Evolutionary conservation across 2,113 vertebrate species (phyloP).

Genomic region (Leuciscus idus): DNA sequence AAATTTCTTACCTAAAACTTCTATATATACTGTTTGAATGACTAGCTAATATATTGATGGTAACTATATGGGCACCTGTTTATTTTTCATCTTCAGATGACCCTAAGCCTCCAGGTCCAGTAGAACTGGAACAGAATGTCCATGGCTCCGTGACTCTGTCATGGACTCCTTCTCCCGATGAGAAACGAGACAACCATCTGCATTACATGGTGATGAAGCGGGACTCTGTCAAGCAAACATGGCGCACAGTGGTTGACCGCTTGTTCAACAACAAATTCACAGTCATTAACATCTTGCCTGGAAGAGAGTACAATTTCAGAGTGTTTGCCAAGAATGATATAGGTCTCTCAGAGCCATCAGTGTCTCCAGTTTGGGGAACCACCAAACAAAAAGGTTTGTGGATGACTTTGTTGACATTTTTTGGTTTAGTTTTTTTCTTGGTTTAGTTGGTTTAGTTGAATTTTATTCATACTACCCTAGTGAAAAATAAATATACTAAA

Average conservation of each 20-base stretch:
- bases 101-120: conserved; percentile 82
- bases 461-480: no score
- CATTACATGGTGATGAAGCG: conserved; percentile 82
- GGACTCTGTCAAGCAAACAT: conserved; percentile 76
- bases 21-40: no score
- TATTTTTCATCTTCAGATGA: conserved; percentile 71
- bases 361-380: conserved; percentile 78
- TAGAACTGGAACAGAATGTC: conserved; percentile 81
- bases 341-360: conserved; percentile 81
- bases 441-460: no score
- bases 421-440: neutral
- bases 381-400: conserved; percentile 73
- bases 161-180: conserved; percentile 87
- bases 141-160: conserved; percentile 82
- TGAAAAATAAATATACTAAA: no score
- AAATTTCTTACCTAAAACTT: neutral
- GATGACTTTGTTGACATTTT: conserved; percentile 3
- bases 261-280: conserved; percentile 89
- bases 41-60: neutral
- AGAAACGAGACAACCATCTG: conserved; percentile 76
- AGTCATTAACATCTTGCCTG: conserved; percentile 78
- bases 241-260: conserved; percentile 78
- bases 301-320: conserved; percentile 85
- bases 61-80: conserved; percentile 1
- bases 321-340: conserved; percentile 87